A percentile compares a stretch with the other conserved stretches of the same genome.
These are phyloP conservation scores for Loris lydekkerianus DNA, from an alignment of 2,797 vertebrate species.

Conservation along the genomic window DNA sequence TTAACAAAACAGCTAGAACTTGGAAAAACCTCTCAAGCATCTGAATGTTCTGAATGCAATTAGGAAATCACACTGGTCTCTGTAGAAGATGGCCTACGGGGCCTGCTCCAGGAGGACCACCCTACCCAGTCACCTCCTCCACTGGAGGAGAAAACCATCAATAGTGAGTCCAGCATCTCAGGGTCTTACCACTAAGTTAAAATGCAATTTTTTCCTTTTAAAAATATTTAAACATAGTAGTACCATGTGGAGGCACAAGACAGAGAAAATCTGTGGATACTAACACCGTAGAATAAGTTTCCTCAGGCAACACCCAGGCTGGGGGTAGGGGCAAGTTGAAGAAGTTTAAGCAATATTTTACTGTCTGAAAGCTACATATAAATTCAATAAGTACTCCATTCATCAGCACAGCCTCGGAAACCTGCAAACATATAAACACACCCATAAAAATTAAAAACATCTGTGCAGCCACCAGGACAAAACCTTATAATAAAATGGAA, in stretches of 20 bases:
- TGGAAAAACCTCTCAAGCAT: background rate
- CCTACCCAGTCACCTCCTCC: background rate
- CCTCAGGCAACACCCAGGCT: slow-evolving; percentile 14
- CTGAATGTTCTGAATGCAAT: background rate
- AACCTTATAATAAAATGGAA: slow-evolving; percentile 62
- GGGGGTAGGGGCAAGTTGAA: background rate
- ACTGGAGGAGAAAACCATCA: background rate
- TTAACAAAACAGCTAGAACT: background rate
- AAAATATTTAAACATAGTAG: background rate
- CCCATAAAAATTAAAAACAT: slow-evolving; percentile 73
- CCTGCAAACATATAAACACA: slow-evolving; percentile 81
- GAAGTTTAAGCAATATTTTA: slow-evolving; percentile 65
- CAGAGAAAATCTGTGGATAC: background rate
- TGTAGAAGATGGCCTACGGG: background rate
- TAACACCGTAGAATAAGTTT: background rate
- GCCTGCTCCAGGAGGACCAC: background rate
- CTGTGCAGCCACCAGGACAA: slow-evolving; percentile 68
- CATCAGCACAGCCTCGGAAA: slow-evolving; percentile 76
- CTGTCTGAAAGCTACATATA: slow-evolving; percentile 75
- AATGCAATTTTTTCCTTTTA: background rate
- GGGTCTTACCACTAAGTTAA: background rate
- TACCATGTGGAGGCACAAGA: background rate
- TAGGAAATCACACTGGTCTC: background rate
- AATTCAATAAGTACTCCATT: slow-evolving; percentile 80
- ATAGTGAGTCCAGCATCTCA: background rate